Evolutionary conservation across 2,113 vertebrate species (phyloP), one percentile per base, ranked within the genome.

Genomic region (Neotragus moschatus): DNA sequence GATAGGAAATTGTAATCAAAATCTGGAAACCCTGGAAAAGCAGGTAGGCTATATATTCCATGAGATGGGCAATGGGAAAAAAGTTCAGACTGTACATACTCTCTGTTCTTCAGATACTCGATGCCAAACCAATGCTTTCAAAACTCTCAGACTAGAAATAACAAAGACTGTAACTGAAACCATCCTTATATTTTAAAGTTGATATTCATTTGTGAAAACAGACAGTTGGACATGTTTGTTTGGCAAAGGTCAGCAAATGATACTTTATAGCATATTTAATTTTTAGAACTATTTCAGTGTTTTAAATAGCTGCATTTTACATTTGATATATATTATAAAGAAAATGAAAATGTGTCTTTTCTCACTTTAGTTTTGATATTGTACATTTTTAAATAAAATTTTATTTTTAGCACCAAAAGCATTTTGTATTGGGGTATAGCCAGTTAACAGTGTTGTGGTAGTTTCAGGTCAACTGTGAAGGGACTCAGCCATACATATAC

Each of bases 31-130:
- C 0, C 33, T 98, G 84, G 96, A 89, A 53, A 5, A 5, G 0
- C 19, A 97, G 97, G 98, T 98, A 97, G 19, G 88, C 21, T 8
- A 30, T n/a, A 26, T 61, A 19, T 23, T 13, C 39, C 51, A 33
- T 47, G 14, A 33, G 17, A 51, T 28, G 6, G 23, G 6, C 43
- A 88, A 19, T 14, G 43, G n/a, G 28, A 12, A 60, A 63, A 58
- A 89, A 63, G 14, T 79, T 90, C n/a, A 14, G 30, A 88, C 2
- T 26, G 30, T n/a, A 23, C 33, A 25, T 88, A 43, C 1, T 87
- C 56, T 96, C 63, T 60, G n/a, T 80, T 96, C 17, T 96, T 90
- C 28, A 84, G 47, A 39, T 33, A 43, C 9, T 23, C 80, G 7
- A 45, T 70, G 49, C 51, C 47, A 87, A 47, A 77, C 82, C 25